Base-by-base conservation (phyloP, 2,797 vertebrate genomes). In the Rhincodon typus region DNA sequence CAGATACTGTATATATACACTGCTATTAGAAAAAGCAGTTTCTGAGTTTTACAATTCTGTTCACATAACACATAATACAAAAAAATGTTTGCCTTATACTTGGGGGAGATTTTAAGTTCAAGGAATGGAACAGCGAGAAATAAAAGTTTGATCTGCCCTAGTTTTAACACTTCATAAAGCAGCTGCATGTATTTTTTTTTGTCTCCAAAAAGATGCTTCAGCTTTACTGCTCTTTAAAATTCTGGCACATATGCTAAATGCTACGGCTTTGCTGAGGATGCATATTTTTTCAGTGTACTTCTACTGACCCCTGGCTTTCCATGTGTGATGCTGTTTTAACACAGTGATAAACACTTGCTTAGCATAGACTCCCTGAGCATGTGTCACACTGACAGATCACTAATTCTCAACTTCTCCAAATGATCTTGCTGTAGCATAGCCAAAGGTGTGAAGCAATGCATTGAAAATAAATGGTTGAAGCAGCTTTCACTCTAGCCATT, bases 241-340 rank as follows among this genome's bases (percentile, higher is more conserved):
- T 57, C 94, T 57, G 46, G 94, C 70, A 17, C 53, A 74, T 67
- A 67, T 94, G 91, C 91, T 94, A 67, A 77, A 77, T 10, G 69
- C 42, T 57, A 53, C 53, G 13, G 94, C 23, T 94, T 53, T 77
- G 70, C 94, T 74, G 94, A 95, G 46, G 30, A 74, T 53, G 70
- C 15, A 21, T 50, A 95, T 77, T 95, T 95, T 34, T 50, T 95
- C 70, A 77, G 70, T 77, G 70, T 95, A 74, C 46, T 72, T 42
- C 67, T 94, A 94, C 69, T 94, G 42, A 94, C 46, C 94, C 70
- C 46, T 95, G 94, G 70, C 46, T 94, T 95, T 95, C 70, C 30
- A 53, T 72, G 12, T 53, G 70, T 72, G 46, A 53, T 74, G 70
- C 30, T 95, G 69, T 77, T 72, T 91, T 57, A 74, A 77, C 69